Evolutionary conservation across 64 coral and sea anemone species (phyloP), one percentile per base, ranked within the genome.

Genomic region (Orbicella faveolata): DNA sequence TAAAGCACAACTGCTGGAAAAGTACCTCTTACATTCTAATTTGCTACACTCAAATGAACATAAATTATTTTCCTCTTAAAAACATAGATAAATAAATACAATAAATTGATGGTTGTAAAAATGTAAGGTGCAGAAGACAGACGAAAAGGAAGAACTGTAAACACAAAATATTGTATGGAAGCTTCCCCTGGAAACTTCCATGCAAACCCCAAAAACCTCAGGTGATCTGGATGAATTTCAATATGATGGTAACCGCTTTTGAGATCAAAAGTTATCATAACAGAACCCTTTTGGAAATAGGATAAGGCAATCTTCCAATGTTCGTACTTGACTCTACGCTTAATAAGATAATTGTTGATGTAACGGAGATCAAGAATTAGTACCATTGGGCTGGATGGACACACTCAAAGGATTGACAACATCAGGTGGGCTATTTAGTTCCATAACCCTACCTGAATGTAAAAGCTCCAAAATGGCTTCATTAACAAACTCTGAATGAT

Each of bases 211-310:
- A 89, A 65, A 70, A 83, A 84, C 4, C 6, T 64, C 9, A 76
- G 87, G 65, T 89, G 53, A 13, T 76, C 20, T 13, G 12, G 26
- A 53, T 65, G 59, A 75, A 89, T 89, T 23, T 89, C 79, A 41
- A 79, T 89, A 73, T 94, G 92, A 41, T 94, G 87, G 79, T 88
- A 88, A 19, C 91, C 91, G 69, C 65, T 88, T 59, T 92, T 87
- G 5, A 92, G 44, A 81, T 93, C 87, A 80, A 89, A 94, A 19
- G 39, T 20, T 55, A 90, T 66, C 88, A 90, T 74, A 35, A 21
- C 75, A 36, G 65, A 73, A 62, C 77, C 61, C 74, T 76, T 74
- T 57, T 78, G 76, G 54, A 73, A 89, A 48, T 82, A 93, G 23
- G 12, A 53, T 19, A 88, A 79, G 0, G 41, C 59, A 36, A 63